These are phyloP conservation scores for Calyptommatus sinebrachiatus DNA, from an alignment of 2,113 vertebrate species.

Conservation along the genomic window DNA sequence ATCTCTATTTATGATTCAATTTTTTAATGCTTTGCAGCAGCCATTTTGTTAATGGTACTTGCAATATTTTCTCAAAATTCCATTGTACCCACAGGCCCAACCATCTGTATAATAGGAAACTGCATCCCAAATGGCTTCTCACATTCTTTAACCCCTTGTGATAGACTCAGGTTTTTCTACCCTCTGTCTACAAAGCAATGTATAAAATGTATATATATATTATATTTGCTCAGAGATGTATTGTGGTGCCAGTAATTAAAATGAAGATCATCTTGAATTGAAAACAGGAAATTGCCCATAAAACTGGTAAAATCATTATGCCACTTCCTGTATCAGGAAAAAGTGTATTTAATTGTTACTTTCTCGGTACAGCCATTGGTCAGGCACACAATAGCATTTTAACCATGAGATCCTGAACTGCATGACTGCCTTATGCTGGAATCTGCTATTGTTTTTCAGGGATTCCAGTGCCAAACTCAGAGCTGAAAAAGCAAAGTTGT, in stretches of 20 bases:
- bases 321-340: constrained; percentile 56
- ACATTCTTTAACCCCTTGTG: background rate
- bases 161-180: constrained; percentile 1
- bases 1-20: too few species aligned
- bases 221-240: constrained; percentile 19
- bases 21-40: too few species aligned
- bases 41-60: too few species aligned
- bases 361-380: constrained; percentile 29
- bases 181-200: constrained; percentile 19
- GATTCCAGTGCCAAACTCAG: constrained; percentile 35
- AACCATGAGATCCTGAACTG: background rate
- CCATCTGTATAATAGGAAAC: background rate
- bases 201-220: constrained; percentile 20
- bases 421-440: constrained; percentile 31
- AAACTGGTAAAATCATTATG: constrained; percentile 34
- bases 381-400: constrained; percentile 44
- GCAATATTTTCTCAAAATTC: background rate
- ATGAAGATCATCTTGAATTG: constrained; percentile 73
- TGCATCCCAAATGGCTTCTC: background rate
- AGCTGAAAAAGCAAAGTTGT: background rate
- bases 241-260: constrained; percentile 76
- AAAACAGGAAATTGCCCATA: constrained; percentile 73
- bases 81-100: background rate
- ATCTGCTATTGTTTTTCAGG: constrained; percentile 2
- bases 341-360: constrained; percentile 46